phyloP scores from a whole-genome alignment of 2,797 vertebrate species.

The Molossus alvarezi region DNA sequence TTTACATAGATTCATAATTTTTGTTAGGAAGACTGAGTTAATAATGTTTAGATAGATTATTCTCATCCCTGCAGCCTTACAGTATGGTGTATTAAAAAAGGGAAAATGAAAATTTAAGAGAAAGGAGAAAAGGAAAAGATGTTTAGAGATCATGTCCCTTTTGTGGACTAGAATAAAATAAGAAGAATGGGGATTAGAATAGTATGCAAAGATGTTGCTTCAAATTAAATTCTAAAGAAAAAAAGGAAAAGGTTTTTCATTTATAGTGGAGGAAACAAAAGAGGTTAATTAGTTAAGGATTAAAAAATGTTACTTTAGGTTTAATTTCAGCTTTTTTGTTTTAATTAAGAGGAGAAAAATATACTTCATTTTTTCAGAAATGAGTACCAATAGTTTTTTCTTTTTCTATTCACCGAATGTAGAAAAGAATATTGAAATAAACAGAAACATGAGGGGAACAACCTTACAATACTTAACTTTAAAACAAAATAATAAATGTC shows the following conservation, averaged over 20 bases:
- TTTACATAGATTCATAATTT: conserved; percentile 34
- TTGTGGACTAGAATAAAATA: conserved; percentile 17
- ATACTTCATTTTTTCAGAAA: conserved; percentile 14
- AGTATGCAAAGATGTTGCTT: conserved; percentile 36
- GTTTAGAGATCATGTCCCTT: not conserved
- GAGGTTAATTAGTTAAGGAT: not conserved
- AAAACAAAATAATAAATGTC: conserved; percentile 9
- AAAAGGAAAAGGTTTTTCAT: not conserved
- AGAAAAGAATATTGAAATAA: conserved; percentile 45
- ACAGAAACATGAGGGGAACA: not conserved
- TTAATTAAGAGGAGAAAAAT: conserved; percentile 22
- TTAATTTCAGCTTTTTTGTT: conserved; percentile 56
- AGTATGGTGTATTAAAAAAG: conserved; percentile 29
- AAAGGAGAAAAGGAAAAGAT: conserved; percentile 9
- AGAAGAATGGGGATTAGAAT: not conserved
- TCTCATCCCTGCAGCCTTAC: not conserved
- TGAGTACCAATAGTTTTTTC: not conserved
- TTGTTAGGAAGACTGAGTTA: conserved; percentile 48
- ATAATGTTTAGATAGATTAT: conserved; percentile 7
- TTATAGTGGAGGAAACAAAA: not conserved
- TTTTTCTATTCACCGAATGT: not conserved
- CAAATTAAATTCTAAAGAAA: conserved; percentile 14
- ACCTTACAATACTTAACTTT: conserved; percentile 22
- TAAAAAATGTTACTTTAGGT: conserved; percentile 38
- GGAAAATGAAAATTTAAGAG: conserved; percentile 40